A percentile compares a stretch with the other conserved stretches of the same genome.
These are phyloP conservation scores for Melopsittacus undulatus DNA, from an alignment of 2,797 vertebrate genomes.

Conservation along the genomic window DNA sequence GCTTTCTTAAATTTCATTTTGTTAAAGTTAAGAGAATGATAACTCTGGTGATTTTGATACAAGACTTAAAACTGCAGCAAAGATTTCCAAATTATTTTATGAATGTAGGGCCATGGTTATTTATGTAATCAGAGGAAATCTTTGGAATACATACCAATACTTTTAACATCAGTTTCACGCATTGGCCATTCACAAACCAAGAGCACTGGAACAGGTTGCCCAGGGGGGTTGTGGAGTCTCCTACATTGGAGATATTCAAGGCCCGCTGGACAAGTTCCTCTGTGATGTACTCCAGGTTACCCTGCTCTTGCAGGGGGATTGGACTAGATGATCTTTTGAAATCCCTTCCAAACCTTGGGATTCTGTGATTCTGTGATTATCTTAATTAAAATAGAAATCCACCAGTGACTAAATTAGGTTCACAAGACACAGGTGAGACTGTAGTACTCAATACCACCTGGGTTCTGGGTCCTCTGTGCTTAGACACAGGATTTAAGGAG, in stretches of 20 bases:
- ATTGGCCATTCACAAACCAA: background rate
- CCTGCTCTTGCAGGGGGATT: too few relatives aligned
- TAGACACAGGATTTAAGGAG: background rate
- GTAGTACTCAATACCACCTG: background rate
- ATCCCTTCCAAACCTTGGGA: too few relatives aligned
- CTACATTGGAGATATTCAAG: too few relatives aligned
- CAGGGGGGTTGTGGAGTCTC: too few relatives aligned
- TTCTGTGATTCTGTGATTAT: too few relatives aligned
- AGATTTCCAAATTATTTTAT: background rate
- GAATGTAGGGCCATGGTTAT: background rate
- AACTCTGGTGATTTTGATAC: background rate
- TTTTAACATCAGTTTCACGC: background rate
- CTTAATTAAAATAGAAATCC: background rate
- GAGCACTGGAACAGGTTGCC: too few relatives aligned
- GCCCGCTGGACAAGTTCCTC: too few relatives aligned
- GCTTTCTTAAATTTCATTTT: background rate
- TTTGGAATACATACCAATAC: background rate
- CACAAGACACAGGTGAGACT: background rate
- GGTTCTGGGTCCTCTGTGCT: background rate
- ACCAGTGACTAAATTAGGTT: background rate
- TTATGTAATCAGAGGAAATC: background rate
- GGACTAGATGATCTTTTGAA: too few relatives aligned
- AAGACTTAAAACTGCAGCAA: background rate
- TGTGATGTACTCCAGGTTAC: too few relatives aligned
- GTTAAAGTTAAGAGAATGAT: background rate